Percentiles rank a stretch among this genome's conserved stretches.
Evolutionary conservation across 2,797 vertebrate genomes (phyloP).

Genomic region (Sebastes baramenuke): DNA sequence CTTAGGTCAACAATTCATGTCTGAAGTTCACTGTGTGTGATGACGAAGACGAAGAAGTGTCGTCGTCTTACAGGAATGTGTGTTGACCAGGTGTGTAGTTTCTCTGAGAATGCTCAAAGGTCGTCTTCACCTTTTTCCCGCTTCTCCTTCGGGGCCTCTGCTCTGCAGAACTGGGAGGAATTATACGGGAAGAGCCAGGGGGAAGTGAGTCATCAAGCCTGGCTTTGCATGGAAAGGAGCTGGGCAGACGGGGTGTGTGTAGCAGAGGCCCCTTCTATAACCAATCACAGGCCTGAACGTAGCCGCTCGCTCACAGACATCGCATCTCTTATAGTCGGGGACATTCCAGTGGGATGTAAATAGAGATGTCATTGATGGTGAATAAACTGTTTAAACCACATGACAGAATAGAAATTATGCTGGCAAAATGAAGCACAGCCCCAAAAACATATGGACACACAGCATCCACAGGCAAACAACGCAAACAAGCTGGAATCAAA

Average conservation of each 20-base stretch:
- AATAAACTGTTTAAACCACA: slow-evolving; percentile 16
- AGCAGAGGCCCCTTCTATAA: slow-evolving; percentile 36
- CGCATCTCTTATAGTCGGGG: slow-evolving; percentile 1
- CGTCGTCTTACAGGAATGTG: neutral
- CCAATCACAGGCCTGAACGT: slow-evolving; percentile 43
- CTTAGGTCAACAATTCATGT: neutral
- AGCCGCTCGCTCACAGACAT: neutral
- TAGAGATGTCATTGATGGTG: slow-evolving; percentile 19
- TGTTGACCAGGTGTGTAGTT: slow-evolving; percentile 33
- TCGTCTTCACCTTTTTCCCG: slow-evolving; percentile 23
- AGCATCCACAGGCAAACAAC: neutral
- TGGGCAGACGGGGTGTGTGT: slow-evolving; percentile 50
- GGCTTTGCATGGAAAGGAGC: slow-evolving; percentile 43
- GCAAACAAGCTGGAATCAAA: neutral
- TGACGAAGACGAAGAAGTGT: neutral
- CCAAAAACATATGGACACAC: neutral
- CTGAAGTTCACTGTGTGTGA: neutral
- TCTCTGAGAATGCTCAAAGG: neutral
- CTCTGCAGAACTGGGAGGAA: slow-evolving; percentile 49
- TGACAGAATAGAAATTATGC: neutral
- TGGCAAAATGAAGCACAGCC: neutral
- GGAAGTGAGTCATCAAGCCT: slow-evolving; percentile 71
- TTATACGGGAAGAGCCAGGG: slow-evolving; percentile 59
- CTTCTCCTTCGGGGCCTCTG: slow-evolving; percentile 30
- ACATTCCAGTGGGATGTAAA: slow-evolving; percentile 36